Evolutionary conservation across 1,140 invertebrate genomes (phyloP).

Genomic region (Brachystomella parvula): DNA sequence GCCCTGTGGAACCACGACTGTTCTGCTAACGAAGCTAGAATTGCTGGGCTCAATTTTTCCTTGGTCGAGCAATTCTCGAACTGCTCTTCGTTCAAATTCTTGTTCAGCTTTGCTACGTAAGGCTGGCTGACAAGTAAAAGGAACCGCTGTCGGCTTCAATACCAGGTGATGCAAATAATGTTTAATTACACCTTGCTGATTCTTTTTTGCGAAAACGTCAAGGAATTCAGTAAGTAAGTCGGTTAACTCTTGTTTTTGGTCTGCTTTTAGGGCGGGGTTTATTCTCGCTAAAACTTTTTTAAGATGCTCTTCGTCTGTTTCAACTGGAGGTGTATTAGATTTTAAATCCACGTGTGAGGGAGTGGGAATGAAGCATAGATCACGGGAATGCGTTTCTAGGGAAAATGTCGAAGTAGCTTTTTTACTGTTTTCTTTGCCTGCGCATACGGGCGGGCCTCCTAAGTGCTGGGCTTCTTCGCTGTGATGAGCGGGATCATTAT

Average conservation of each 20-base stretch:
- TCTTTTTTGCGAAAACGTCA: not conserved
- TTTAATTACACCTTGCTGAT: not conserved
- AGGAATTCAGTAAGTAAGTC: not conserved
- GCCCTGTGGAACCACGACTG: not conserved
- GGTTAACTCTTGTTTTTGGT: not conserved
- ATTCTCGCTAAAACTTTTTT: not conserved
- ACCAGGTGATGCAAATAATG: not conserved
- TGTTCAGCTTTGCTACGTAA: not conserved
- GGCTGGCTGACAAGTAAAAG: not conserved
- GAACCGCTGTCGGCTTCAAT: not conserved
- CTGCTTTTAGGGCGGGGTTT: not conserved
- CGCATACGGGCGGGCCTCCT: too few species aligned
- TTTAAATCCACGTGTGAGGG: not conserved
- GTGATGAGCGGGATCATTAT: too few species aligned
- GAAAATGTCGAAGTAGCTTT: not conserved
- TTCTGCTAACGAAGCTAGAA: not conserved
- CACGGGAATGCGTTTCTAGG: not conserved
- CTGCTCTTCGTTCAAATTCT: not conserved
- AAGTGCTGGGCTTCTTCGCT: too few species aligned
- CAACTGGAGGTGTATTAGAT: not conserved
- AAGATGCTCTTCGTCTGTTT: not conserved
- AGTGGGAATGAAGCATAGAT: not conserved
- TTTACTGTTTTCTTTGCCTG: not conserved
- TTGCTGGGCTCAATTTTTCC: not conserved
- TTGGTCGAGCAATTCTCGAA: not conserved